Evolutionary conservation across 2,113 vertebrate species (phyloP), one percentile per base, ranked within the genome.

Genomic region (Tamias sibiricus): DNA sequence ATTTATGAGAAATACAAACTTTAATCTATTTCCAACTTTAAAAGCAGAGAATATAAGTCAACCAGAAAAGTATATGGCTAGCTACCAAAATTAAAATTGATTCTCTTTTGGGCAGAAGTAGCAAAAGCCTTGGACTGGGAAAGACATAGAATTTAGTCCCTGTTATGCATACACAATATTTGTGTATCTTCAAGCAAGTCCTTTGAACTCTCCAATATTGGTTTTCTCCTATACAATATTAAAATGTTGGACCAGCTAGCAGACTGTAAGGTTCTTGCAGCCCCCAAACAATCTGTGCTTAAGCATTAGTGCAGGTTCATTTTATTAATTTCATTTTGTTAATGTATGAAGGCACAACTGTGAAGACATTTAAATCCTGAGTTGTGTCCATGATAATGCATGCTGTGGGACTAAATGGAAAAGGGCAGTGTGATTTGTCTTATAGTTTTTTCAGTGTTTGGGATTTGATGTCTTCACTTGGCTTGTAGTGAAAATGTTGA

Each of bases 401-500:
- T 66, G 19, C 66, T 28, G 30, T 72, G 57, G 81, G 37, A 90
- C 35, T 75, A 52, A 49, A 14, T 76, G 91, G 87, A 85, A 97
- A 94, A 86, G 62, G 49, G 62, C 57, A 93, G 69, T 49, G 71
- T 79, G 91, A 96, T 94, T 95, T 97, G 52, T 94, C 96, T 94
- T 91, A 91, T 11, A 95, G 44, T 94, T 96, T 97, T 97, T 95
- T 98, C 94, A 93, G 76, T 90, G 82, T 96, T 93, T 95, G 93
- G 72, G 83, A 97, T 92, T 98, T 97, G 47, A 97, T 97, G 83
- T 95, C 66, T 97, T 97, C 96, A 97, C 89, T 97, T 97, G 96
- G 96, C 96, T 96, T 95, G 79, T 95, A 95, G 85, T 94, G 47
- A 91, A 92, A 97, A 97, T 87, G 91, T 98, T 98, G 97, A 98